Evolutionary conservation across 2,888 invertebrate genomes (phyloP).

Genomic region (Dicyrtoma fusca): DNA sequence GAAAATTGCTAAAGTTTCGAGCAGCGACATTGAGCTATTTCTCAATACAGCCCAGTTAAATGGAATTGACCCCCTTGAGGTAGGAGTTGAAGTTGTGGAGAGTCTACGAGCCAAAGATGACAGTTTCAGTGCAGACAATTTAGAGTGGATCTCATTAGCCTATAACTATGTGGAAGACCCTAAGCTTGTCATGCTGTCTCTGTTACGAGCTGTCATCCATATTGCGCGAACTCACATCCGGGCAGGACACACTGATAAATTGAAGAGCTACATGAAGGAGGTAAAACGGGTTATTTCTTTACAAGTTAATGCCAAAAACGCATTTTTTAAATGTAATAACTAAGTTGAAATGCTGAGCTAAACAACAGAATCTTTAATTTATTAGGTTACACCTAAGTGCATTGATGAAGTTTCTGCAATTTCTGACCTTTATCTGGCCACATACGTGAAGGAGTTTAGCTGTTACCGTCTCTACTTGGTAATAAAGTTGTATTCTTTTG

Average conservation of each 20-base stretch:
- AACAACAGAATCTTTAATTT: not conserved
- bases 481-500: slow-evolving; percentile 10
- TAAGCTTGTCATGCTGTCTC: slow-evolving; percentile 45
- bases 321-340: no score
- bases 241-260: slow-evolving; percentile 14
- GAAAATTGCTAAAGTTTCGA: slow-evolving; percentile 3
- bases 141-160: slow-evolving; percentile 51
- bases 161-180: slow-evolving; percentile 41
- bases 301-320: no score
- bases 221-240: slow-evolving; percentile 43
- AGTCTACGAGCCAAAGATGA: slow-evolving; percentile 45
- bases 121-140: slow-evolving; percentile 45
- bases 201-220: slow-evolving; percentile 45
- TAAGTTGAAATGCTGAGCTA: not conserved
- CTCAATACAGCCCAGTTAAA: slow-evolving; percentile 40
- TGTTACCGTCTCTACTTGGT: slow-evolving; percentile 52
- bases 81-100: slow-evolving; percentile 48
- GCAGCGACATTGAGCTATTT: slow-evolving; percentile 43
- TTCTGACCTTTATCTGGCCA: slow-evolving; percentile 38
- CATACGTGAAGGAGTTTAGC: slow-evolving; percentile 47
- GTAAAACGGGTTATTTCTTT: slow-evolving; percentile 16
- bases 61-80: slow-evolving; percentile 45
- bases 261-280: slow-evolving; percentile 38
- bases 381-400: slow-evolving; percentile 43
- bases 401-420: slow-evolving; percentile 43